Percentiles rank a stretch among this genome's conserved stretches.
These are phyloP conservation scores for Eulemur albifrons DNA, from an alignment of 2,797 vertebrate genomes.

Conservation along the genomic window DNA sequence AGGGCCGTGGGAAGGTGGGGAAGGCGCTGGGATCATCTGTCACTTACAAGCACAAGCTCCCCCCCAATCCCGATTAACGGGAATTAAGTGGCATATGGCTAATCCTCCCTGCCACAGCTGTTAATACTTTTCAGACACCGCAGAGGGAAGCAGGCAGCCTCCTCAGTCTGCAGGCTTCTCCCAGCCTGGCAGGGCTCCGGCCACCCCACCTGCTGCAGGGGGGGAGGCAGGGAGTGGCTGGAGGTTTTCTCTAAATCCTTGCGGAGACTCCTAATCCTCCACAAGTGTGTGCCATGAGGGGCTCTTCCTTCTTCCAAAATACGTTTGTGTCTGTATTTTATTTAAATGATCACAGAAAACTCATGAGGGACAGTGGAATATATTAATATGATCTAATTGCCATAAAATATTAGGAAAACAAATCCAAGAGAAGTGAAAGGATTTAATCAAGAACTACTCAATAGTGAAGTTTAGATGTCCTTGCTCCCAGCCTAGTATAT, in stretches of 20 bases:
- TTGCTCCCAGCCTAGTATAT: neutral
- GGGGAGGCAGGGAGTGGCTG: neutral
- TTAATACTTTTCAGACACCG: slow-evolving; percentile 54
- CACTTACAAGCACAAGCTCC: slow-evolving; percentile 77
- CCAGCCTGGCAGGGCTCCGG: neutral
- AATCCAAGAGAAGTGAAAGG: neutral
- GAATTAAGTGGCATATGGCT: slow-evolving; percentile 81
- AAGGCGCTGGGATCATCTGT: slow-evolving; percentile 73
- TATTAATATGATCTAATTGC: neutral
- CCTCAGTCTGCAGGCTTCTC: neutral
- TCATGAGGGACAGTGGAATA: neutral
- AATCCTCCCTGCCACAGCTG: slow-evolving; percentile 75
- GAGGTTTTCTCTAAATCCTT: neutral
- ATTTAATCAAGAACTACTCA: neutral
- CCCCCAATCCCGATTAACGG: slow-evolving; percentile 78
- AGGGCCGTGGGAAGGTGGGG: neutral
- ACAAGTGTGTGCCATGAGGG: neutral
- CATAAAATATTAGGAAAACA: neutral
- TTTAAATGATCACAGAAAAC: neutral
- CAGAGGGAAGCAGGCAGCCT: neutral
- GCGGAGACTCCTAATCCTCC: neutral
- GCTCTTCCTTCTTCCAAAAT: neutral
- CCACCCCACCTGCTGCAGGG: neutral
- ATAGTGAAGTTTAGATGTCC: neutral
- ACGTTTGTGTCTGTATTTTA: neutral